Base-by-base conservation (phyloP, 2,113 vertebrate genomes). In the Istiophorus platypterus region DNA sequence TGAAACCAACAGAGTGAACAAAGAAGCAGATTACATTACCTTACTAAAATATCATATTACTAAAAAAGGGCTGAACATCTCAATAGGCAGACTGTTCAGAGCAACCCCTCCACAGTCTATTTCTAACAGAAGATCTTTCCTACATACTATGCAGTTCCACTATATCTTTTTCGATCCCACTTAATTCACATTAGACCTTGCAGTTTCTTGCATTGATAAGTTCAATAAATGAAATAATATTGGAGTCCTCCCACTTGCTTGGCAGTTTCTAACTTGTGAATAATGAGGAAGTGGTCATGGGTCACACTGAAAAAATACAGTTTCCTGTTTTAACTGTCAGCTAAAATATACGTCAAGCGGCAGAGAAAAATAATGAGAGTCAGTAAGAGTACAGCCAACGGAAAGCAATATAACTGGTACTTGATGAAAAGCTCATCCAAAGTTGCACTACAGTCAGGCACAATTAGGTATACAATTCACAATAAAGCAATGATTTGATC, bases 231-330 rank as follows among this genome's bases (percentile, higher is more conserved):
- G 47, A 78, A 45, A 63, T 15, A 47, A 41, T 42, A 63, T 27
- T 7, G 0, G 26, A 71, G 72, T 27, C 56, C 75, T 82, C 63
- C 58, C 58, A 78, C 81, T 79, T 76, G 80, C 71, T 77, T 76
- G 51, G 74, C 82, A 78, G 85, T 52, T 78, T 68, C 61, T 64
- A 64, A 79, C 71, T 75, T 72, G 71, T 69, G 82, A 67, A 88
- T 84, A 82, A 92, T 89, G 86, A 95, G 93, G 95, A 95, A 95
- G 94, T 94, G 89, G 89, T 90, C 86, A 87, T 51, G 54, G 84
- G 88, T 82, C 82, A 78, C 22, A 62, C 51, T 58, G 75, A 85
- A 88, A 89, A 92, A 87, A 92, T 81, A 88, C 66, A 52, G 88
- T 85, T 95, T 95, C 94, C 94, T 94, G 93, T 91, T 92, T 86